Conservation (phyloP, 1,140 invertebrate genomes). For the Nixonia krombeini region DNA sequence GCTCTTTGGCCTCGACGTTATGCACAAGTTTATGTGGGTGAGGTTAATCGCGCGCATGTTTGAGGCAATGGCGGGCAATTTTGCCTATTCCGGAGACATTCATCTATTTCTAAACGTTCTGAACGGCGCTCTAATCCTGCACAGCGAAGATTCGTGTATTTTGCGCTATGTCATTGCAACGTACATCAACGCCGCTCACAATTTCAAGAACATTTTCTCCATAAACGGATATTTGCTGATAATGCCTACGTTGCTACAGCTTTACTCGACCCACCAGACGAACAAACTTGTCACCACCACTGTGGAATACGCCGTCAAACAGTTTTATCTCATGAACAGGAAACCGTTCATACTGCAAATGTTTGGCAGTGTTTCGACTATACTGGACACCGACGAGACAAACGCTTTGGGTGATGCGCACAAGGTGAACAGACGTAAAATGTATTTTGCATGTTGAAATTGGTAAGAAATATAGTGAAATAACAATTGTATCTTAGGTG, state of each 20-base stretch:
- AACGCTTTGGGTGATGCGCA: conserved; percentile 90
- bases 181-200: conserved; percentile 96
- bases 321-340: conserved; percentile 98
- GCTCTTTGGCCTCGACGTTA: conserved; percentile 92
- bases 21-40: conserved; percentile 99
- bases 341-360: conserved; percentile 99
- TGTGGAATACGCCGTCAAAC: conserved; percentile 97
- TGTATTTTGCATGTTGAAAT: no score
- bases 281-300: conserved; percentile 95
- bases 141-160: conserved; percentile 96
- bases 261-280: conserved; percentile 98
- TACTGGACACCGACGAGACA: conserved; percentile 93
- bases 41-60: conserved; percentile 97
- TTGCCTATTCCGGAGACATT: conserved; percentile 97
- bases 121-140: conserved; percentile 96
- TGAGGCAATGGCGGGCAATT: conserved; percentile 98
- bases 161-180: conserved; percentile 96
- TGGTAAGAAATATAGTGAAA: background rate
- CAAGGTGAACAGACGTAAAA: no score
- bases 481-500: conserved; percentile 74
- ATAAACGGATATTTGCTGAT: conserved; percentile 97
- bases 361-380: conserved; percentile 97
- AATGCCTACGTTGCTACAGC: conserved; percentile 96
- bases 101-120: conserved; percentile 98
- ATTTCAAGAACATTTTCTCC: conserved; percentile 99